phyloP scores from a whole-genome alignment of 2,113 vertebrate genomes.

The Pituophis catenifer region DNA sequence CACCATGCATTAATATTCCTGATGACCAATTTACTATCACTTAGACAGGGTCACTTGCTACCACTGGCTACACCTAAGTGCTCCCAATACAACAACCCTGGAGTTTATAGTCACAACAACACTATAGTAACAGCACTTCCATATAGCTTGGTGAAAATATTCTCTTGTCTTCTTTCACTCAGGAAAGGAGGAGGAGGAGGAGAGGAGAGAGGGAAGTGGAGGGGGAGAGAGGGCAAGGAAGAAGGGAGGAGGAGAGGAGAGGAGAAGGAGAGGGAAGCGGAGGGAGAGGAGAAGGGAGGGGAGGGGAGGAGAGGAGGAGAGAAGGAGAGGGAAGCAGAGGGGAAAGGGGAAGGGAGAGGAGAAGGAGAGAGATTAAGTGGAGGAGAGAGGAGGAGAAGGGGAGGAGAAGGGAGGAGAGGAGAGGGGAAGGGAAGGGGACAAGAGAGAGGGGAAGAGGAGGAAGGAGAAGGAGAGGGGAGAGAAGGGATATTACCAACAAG shows the following conservation, averaged over 20 bases:
- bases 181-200: rapidly evolving
- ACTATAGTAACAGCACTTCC: background rate
- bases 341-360: rapidly evolving
- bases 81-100: background rate
- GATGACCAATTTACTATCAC: background rate
- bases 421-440: rapidly evolving
- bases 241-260: too few relatives aligned
- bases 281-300: rapidly evolving
- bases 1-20: background rate
- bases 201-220: rapidly evolving
- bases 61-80: background rate
- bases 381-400: rapidly evolving
- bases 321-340: too few relatives aligned
- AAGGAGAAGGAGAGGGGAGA: background rate
- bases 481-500: too few relatives aligned
- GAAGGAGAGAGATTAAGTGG: too few relatives aligned
- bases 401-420: rapidly evolving
- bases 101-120: background rate
- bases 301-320: rapidly evolving
- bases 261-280: rapidly evolving
- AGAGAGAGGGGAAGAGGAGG: rapidly evolving
- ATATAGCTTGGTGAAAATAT: too few relatives aligned
- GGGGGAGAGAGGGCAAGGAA: too few relatives aligned
- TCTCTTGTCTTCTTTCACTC: background rate
- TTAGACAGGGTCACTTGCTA: background rate